Evolutionary conservation across 2,888 invertebrate species (phyloP).

Genomic region (Polydrusus pterygomalis): DNA sequence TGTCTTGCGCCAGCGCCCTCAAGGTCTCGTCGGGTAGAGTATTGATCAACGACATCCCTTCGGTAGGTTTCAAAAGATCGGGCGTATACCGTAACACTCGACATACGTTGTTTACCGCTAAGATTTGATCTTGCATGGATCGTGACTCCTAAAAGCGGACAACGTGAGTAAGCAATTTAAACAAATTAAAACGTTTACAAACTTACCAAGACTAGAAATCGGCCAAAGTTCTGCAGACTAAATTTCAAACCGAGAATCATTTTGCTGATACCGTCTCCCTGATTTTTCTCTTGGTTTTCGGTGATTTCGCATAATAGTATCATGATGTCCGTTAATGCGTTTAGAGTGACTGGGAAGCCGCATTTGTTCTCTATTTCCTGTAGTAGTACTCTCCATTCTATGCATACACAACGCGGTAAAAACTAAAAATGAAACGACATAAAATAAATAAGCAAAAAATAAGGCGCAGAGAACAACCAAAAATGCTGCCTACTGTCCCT

Average conservation of each 20-base stretch:
- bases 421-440: constrained; percentile 39
- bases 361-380: constrained; percentile 59
- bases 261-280: constrained; percentile 48
- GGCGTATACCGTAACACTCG: constrained; percentile 65
- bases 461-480: background rate
- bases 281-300: constrained; percentile 52
- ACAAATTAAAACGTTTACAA: too few relatives aligned
- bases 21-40: constrained; percentile 64
- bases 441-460: too few relatives aligned
- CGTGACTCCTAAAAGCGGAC: constrained; percentile 25
- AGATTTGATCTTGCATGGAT: constrained; percentile 58
- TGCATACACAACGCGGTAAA: constrained; percentile 64
- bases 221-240: constrained; percentile 64
- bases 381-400: constrained; percentile 65
- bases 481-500: background rate
- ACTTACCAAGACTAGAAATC: constrained; percentile 63
- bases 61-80: constrained; percentile 60
- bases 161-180: too few relatives aligned
- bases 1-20: constrained; percentile 62
- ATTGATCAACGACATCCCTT: constrained; percentile 65
- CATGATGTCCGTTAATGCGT: constrained; percentile 64
- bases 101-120: constrained; percentile 63
- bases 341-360: constrained; percentile 59
- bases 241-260: constrained; percentile 62
- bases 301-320: constrained; percentile 65